Evolutionary conservation across 2,797 vertebrate species (phyloP).

Genomic region (Sternarchorhynchus goeldii): DNA sequence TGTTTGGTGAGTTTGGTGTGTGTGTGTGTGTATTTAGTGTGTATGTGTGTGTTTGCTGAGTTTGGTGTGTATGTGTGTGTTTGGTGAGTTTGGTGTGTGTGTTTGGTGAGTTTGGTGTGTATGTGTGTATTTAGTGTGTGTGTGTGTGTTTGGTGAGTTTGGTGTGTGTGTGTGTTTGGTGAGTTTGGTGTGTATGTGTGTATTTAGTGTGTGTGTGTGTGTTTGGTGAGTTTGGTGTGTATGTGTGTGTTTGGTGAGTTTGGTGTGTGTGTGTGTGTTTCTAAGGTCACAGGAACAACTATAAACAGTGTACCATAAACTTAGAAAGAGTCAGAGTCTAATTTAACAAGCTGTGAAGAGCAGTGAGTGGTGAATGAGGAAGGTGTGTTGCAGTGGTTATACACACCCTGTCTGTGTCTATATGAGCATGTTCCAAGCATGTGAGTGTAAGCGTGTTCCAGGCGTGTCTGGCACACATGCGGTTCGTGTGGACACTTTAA

Average conservation of each 20-base stretch:
- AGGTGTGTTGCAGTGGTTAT: too few species aligned
- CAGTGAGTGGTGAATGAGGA: not conserved
- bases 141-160: too few species aligned
- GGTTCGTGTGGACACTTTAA: constrained; percentile 47
- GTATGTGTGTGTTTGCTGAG: constrained; percentile 26
- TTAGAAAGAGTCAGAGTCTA: constrained; percentile 51
- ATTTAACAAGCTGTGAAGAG: constrained; percentile 56
- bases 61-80: too few species aligned
- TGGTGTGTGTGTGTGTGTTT: constrained; percentile 42
- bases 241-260: constrained; percentile 6
- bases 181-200: constrained; percentile 4
- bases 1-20: not conserved
- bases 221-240: not conserved
- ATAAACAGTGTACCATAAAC: constrained; percentile 45
- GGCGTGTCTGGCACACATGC: constrained; percentile 30
- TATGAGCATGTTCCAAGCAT: too few species aligned
- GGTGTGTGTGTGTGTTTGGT: not conserved
- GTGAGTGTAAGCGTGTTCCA: not conserved
- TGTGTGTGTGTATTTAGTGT: not conserved
- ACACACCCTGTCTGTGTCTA: too few species aligned
- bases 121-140: too few species aligned
- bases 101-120: not conserved
- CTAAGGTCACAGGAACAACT: constrained; percentile 49
- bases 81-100: not conserved
- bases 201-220: constrained; percentile 9